Conservation (phyloP, 2,797 vertebrate genomes). For the Danio tinwini region DNA sequence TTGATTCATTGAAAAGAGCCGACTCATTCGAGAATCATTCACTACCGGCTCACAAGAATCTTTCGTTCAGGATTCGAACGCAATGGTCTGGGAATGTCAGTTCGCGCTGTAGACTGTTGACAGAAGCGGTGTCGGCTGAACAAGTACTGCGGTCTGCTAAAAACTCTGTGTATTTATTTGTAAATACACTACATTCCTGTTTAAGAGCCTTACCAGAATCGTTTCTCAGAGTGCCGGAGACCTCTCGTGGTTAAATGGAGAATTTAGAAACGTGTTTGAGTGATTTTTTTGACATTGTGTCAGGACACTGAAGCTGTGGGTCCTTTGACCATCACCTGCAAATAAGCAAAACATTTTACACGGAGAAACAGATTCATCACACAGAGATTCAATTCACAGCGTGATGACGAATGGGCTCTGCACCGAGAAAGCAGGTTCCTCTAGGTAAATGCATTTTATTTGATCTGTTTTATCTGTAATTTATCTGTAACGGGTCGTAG, state of each 20-base stretch:
- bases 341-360: neutral
- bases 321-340: neutral
- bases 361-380: neutral
- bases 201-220: neutral
- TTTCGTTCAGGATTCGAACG: neutral
- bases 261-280: neutral
- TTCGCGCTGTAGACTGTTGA: neutral
- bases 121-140: neutral
- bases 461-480: neutral
- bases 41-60: neutral
- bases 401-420: conserved; percentile 73
- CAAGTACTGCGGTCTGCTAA: neutral
- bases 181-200: neutral
- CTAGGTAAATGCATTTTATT: conserved; percentile 64
- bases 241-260: neutral
- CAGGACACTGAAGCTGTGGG: neutral
- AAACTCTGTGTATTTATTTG: neutral
- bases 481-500: no score
- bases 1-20: neutral
- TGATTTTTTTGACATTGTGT: neutral
- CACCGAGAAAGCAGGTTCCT: conserved; percentile 67
- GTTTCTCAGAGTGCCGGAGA: neutral
- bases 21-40: no score
- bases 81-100: neutral
- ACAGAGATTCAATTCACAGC: neutral